Evolutionary conservation across 2,888 invertebrate genomes (phyloP), one percentile per base, ranked within the genome.

Genomic region (Andrena dorsata): DNA sequence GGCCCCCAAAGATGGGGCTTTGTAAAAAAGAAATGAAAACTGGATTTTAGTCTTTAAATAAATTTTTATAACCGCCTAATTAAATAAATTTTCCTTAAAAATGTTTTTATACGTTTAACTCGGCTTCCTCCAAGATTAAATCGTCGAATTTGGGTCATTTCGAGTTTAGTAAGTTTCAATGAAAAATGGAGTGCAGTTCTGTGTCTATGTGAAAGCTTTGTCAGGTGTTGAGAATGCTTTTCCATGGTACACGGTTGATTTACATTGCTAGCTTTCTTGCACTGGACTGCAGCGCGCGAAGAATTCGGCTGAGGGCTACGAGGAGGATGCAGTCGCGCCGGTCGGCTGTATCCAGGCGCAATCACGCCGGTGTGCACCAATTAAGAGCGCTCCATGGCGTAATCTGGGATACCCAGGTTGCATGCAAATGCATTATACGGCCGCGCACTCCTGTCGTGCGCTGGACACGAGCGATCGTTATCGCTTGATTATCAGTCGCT

Each of bases 401-500:
- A 89, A 90, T 89, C 89, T 85, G 82, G 82, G 70, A 89, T 89
- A 90, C 87, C 87, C 78, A 63, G 76, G 72, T 41, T 82, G 87
- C 88, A 90, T 89, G 89, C 86, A 85, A 89, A 90, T 89, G 78
- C 78, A 78, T 68, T 77, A 63, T 73, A 69, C 72, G 64, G 56
- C 41, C 64, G 41, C 69, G 49, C 76, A 30, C 76, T 64, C 66
- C 73, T 30, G 10, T 47, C 58, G 63, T 56, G 35, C 4, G 35
- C 58, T 73, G 68, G 65, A 69, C 73, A 63, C 53, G 70, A 16
- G 75, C 74, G 84, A 85, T 85, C 76, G 79, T 80, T 85, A 82
- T 84, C 84, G 79, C 53, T 60, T 75, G 65, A 78, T 76, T 82
- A 79, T 85, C 84, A 73, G 65, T 64, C 64, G 73, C 35, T 68